phyloP scores from a whole-genome alignment of 2,888 invertebrate species.

The Tenthredo livida region DNA sequence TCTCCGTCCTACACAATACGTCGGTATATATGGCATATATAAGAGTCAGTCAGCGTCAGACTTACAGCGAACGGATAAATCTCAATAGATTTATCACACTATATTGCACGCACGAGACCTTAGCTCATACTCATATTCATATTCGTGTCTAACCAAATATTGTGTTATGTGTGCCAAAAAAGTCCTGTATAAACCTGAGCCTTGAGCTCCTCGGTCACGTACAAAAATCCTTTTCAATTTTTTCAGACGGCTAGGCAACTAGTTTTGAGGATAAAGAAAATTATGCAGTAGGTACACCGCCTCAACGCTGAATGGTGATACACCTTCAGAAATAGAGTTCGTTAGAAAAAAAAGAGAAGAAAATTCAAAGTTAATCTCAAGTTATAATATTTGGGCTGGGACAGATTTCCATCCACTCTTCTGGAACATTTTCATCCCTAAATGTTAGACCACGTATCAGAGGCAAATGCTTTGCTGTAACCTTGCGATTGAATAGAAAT shows the following conservation, averaged over 20 bases:
- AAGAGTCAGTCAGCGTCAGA: slow-evolving; percentile 38
- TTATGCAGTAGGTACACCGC: not conserved
- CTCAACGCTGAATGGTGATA: not conserved
- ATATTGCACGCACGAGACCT: slow-evolving; percentile 27
- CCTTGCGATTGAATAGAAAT: no score
- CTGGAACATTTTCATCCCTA: not conserved
- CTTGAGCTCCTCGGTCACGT: not conserved
- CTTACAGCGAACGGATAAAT: slow-evolving; percentile 48
- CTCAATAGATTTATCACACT: slow-evolving; percentile 40
- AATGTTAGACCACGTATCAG: not conserved
- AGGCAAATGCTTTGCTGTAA: not conserved
- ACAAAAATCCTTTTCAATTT: slow-evolving; percentile 15
- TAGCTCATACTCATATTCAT: slow-evolving; percentile 24
- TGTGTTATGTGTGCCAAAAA: not conserved
- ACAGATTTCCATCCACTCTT: not conserved
- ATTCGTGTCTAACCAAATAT: not conserved
- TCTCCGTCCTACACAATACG: slow-evolving; percentile 45
- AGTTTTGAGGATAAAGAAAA: not conserved
- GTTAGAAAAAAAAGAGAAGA: not conserved
- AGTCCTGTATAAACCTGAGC: not conserved
- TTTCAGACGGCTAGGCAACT: not conserved
- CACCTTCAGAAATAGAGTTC: not conserved
- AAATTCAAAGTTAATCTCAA: not conserved
- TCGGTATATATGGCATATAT: not conserved
- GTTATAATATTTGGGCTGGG: not conserved